These are phyloP conservation scores for Heteromurus nitidus DNA, from an alignment of 2,888 invertebrate genomes.

Conservation along the genomic window DNA sequence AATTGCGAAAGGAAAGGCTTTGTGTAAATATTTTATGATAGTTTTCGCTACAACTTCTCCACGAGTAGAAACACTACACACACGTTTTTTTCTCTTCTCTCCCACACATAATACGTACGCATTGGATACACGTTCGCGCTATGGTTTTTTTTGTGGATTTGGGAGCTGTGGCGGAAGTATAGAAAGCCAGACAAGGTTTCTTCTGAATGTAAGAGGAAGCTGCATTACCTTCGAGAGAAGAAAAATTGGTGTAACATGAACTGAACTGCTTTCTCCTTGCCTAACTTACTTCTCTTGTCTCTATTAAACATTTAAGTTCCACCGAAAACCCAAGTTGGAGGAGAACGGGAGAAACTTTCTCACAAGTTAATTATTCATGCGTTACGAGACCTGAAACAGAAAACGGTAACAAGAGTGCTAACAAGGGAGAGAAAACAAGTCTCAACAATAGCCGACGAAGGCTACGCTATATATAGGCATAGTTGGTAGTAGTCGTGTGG, in stretches of 20 bases:
- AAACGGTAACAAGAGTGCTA: conserved; percentile 3
- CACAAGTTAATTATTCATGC: conserved; percentile 60
- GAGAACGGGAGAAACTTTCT: conserved; percentile 22
- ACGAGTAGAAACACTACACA: too few species aligned
- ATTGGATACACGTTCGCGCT: too few species aligned
- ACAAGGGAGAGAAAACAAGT: background rate
- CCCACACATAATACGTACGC: too few species aligned
- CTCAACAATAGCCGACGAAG: too few species aligned
- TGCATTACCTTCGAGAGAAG: background rate
- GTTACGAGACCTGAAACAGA: conserved; percentile 39
- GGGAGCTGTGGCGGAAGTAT: background rate
- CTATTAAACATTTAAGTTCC: background rate
- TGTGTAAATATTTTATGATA: conserved; percentile 51
- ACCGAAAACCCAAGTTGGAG: background rate
- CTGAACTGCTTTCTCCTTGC: background rate
- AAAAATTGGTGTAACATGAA: too few species aligned
- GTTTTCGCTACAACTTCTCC: background rate
- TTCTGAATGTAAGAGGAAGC: too few species aligned
- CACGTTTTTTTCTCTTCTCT: too few species aligned
- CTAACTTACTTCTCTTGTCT: background rate
- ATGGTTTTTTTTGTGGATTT: too few species aligned
- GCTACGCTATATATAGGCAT: too few species aligned
- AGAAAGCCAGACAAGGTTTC: too few species aligned
- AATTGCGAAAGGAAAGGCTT: conserved; percentile 31
- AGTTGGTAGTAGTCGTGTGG: too few species aligned